phyloP scores from a whole-genome alignment of 2,113 vertebrate genomes.

The Noturus placidus region DNA sequence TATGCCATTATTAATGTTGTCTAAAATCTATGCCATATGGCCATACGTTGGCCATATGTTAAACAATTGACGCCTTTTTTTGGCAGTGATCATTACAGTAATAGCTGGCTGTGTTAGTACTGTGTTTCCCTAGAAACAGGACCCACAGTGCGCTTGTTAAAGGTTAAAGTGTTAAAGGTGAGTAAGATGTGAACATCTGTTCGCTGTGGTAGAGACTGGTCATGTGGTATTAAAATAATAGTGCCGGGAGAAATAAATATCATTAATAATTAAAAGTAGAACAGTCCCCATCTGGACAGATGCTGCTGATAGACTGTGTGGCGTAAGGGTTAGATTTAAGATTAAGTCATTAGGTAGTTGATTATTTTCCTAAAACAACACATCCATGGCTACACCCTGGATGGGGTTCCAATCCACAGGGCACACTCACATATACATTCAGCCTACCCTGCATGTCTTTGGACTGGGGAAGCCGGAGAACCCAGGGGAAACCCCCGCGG shows the following conservation, averaged over 20 bases:
- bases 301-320: not conserved
- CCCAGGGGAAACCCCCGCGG: no score
- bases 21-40: not conserved
- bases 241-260: no score
- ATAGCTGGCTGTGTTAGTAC: not conserved
- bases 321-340: not conserved
- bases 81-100: slow-evolving; percentile 5
- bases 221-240: not conserved
- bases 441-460: no score
- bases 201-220: not conserved
- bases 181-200: slow-evolving; percentile 11
- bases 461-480: no score
- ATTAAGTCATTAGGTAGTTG: not conserved
- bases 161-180: slow-evolving; percentile 24
- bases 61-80: not conserved
- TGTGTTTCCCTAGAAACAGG: slow-evolving; percentile 44
- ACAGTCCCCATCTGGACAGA: not conserved
- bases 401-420: no score
- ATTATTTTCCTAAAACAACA: not conserved
- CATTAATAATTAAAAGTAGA: not conserved
- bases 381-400: no score
- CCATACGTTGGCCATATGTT: not conserved
- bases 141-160: not conserved
- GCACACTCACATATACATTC: no score
- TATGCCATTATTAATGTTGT: not conserved